Percentiles rank a stretch among this genome's conserved stretches.
Conservation (phyloP, 2,113 vertebrate genomes). For the Lethenteron reissneri region DNA sequence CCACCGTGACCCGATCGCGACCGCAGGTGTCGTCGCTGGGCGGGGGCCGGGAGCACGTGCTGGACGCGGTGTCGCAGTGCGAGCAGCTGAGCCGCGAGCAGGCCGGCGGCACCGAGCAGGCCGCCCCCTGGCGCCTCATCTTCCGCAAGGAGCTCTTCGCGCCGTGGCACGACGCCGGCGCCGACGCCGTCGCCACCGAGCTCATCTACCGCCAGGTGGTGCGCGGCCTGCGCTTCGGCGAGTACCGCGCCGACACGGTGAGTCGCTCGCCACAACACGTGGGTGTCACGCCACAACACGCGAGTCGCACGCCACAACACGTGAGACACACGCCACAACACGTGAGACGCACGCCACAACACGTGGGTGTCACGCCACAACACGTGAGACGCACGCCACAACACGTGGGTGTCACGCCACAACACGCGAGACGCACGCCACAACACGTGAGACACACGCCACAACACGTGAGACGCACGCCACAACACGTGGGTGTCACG, state of each 20-base stretch:
- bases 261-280: neutral
- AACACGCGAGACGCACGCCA: too few species aligned
- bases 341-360: too few species aligned
- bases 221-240: conserved; percentile 44
- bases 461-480: too few species aligned
- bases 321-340: too few species aligned
- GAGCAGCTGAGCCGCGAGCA: conserved; percentile 52
- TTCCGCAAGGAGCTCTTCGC: conserved; percentile 86
- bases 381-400: too few species aligned
- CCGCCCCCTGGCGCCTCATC: conserved; percentile 60
- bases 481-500: too few species aligned
- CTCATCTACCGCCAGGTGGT: conserved; percentile 75
- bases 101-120: conserved; percentile 40
- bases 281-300: too few species aligned
- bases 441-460: too few species aligned
- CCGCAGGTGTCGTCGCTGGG: conserved; percentile 65
- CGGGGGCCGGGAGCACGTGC: conserved; percentile 45
- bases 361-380: too few species aligned
- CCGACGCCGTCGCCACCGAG: conserved; percentile 51
- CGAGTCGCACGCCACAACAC: too few species aligned
- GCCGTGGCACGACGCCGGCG: conserved; percentile 56
- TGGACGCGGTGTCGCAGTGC: conserved; percentile 78
- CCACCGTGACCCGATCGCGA: neutral
- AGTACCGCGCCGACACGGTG: conserved; percentile 60
- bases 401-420: too few species aligned